Base-by-base conservation (phyloP, 1,140 invertebrate species). In the Brachionus sp. region DNA sequence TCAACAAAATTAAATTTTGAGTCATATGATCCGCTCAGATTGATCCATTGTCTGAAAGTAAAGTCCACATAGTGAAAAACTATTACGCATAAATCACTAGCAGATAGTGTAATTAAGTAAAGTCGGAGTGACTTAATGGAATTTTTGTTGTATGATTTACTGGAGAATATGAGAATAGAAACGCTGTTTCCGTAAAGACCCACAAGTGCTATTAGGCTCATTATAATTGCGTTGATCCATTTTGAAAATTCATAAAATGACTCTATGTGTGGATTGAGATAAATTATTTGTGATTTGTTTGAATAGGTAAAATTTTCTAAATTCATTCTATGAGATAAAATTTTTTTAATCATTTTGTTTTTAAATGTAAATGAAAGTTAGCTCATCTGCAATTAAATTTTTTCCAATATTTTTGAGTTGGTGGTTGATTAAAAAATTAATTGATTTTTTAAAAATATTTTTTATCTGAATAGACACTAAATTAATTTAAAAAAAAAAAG, bases 71-170 rank as follows among this genome's bases (percentile, higher is more conserved):
- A 75, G 25, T 75, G 70, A 19, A 75, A 75, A 10, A 75, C 44
- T 12, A 75, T 75, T 23, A 75, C 70, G 25, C 39, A 75, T 19
- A 75, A 13, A 33, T 75, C 70, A 19, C 70, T 75, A 3, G 44
- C 23, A 1, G 70, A 75, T 12, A 75, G 39, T 12, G 13, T 46
- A 10, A 75, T 75, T 39, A 75, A 46, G 25, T 75, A 75, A 2
- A 46, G 25, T 23, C 70, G 37, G 2, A 75, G 39, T 5, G 70
- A 75, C n/a, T 75, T 75, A 9, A 75, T 75, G n/a, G 70, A 75
- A 75, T 75, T 75, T 75, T 75, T 75, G 25, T 75, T 75, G 19
- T 75, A 75, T 25, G 70, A 46, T 75, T 75, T 75, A 23, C 70
- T 75, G 3, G 19, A 75, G 23, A 75, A 75, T 23, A 75, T 75